These are phyloP conservation scores for Poicephalus meyeri DNA, from an alignment of 2,113 vertebrate genomes.

Conservation along the genomic window DNA sequence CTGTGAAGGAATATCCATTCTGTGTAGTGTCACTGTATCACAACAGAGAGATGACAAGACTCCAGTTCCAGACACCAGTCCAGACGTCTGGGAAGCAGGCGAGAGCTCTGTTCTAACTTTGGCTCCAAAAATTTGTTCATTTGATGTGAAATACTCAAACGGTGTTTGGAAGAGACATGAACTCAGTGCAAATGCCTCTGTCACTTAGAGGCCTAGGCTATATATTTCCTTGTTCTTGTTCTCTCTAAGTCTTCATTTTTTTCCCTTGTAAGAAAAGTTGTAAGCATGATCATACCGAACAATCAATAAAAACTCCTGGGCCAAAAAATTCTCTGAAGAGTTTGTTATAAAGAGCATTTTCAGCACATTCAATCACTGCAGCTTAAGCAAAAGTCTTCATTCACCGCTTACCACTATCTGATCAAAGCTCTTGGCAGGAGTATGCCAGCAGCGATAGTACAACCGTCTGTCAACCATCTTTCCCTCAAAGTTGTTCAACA, in stretches of 20 bases:
- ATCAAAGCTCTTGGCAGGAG: not conserved
- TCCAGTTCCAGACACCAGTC: not conserved
- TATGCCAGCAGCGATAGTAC: not conserved
- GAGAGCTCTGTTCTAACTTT: not conserved
- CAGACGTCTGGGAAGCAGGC: not conserved
- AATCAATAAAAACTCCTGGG: not conserved
- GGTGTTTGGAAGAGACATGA: not conserved
- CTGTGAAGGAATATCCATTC: not conserved
- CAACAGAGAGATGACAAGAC: not conserved
- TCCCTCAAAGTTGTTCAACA: not conserved
- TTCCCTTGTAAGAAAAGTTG: not conserved
- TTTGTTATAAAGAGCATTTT: not conserved
- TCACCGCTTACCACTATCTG: not conserved
- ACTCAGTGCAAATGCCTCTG: not conserved
- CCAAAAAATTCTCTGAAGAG: not conserved
- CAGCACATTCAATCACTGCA: not conserved
- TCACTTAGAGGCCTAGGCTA: not conserved
- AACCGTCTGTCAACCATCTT: not conserved
- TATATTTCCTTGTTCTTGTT: not conserved
- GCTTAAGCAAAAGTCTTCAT: not conserved
- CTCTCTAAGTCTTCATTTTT: not conserved
- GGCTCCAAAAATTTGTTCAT: not conserved
- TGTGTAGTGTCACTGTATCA: not conserved
- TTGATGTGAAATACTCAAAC: not conserved
- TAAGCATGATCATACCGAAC: not conserved